Evolutionary conservation across 2,888 invertebrate genomes (phyloP), one percentile per base, ranked within the genome.

Genomic region (Pomacea canaliculata): DNA sequence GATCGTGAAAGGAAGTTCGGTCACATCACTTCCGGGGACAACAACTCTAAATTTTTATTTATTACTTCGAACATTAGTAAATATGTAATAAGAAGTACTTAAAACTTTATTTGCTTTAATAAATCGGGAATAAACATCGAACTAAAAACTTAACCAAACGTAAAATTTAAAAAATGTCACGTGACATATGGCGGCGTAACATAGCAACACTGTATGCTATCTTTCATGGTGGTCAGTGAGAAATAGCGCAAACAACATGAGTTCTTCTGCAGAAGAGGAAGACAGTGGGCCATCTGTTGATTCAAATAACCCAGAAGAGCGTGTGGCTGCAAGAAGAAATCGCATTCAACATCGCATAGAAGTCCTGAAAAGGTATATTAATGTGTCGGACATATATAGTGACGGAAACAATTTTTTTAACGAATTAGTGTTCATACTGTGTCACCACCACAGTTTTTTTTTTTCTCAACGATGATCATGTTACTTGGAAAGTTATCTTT

Each of bases 281-380:
- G 88, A 90, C 70, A 83, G 83, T 49, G 90, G 90, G n/a, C 91
- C 91, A 9, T 84, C 85, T 78, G 89, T 91, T 16, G 90, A 91
- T 79, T 94, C 95, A 0, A 86, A 89, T 8, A 94, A 95, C 89
- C 93, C 94, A 13, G 92, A 93, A 70, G 95, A 95, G 89, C 91
- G 95, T 83, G 95, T 95, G 90, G 92, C 94, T 66, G 95, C 94
- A 0, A 92, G 95, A 77, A 91, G 93, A 78, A 89, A 94, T 71
- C 92, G 95, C 70, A 95, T 95, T 85, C 93, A 94, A 88, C 92
- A 93, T 70, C 82, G 91, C 77, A 83, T 88, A 63, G 90, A 91
- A 81, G 85, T 86, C 63, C 84, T 84, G 23, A 85, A 83, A 81
- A 82, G 85, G 86, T 86, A 79, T 18, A 18, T 19, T 46, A 56